Evolutionary conservation across 2,113 vertebrate genomes (phyloP).

Genomic region (Naja naja): DNA sequence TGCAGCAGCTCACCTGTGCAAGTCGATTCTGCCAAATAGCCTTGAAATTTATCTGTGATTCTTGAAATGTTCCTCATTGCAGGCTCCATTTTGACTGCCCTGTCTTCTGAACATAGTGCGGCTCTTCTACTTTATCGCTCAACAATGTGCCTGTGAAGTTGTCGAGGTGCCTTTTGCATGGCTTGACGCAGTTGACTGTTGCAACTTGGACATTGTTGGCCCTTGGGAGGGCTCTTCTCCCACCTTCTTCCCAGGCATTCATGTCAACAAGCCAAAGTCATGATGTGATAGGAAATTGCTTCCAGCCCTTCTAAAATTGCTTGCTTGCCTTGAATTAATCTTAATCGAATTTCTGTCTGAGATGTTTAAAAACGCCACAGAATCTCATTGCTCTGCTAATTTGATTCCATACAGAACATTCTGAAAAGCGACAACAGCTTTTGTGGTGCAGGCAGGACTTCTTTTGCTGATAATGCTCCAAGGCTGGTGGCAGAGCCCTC

Average conservation of each 20-base stretch:
- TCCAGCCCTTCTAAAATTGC: conserved; percentile 67
- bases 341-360: conserved; percentile 75
- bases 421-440: conserved; percentile 55
- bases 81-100: conserved; percentile 47
- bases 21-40: conserved; percentile 54
- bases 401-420: conserved; percentile 57
- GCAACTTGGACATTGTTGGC: conserved; percentile 37
- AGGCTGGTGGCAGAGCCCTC: conserved; percentile 27
- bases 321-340: conserved; percentile 75
- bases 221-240: conserved; percentile 24
- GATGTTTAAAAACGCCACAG: conserved; percentile 70
- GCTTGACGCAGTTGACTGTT: conserved; percentile 27
- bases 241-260: conserved; percentile 28
- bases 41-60: conserved; percentile 66
- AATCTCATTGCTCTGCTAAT: conserved; percentile 70
- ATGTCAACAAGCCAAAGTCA: conserved; percentile 54
- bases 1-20: conserved; percentile 61
- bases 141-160: conserved; percentile 26
- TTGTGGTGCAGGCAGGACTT: conserved; percentile 51
- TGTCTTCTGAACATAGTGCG: conserved; percentile 41
- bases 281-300: conserved; percentile 71
- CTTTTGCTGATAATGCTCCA: conserved; percentile 57
- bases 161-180: conserved; percentile 20
- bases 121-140: conserved; percentile 8
- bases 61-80: conserved; percentile 56